Evolutionary conservation across 2,113 vertebrate species (phyloP).

Genomic region (Pogonocichla stellata): DNA sequence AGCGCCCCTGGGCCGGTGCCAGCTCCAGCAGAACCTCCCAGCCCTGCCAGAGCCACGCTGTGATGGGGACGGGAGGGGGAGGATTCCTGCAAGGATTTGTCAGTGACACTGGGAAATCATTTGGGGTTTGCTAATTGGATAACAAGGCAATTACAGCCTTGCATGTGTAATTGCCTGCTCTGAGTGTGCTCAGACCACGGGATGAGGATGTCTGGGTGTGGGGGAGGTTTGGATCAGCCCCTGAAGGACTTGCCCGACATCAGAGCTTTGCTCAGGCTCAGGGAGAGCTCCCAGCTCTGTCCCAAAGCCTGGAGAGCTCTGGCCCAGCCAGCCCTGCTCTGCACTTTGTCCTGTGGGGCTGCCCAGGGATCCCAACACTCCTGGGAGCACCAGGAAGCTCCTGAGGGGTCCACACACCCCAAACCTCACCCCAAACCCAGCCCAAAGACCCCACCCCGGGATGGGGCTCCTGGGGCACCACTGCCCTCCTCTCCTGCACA

Average conservation of each 20-base stretch:
- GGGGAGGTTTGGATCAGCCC: neutral
- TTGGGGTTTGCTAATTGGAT: constrained; percentile 13
- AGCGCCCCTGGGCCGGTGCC: neutral
- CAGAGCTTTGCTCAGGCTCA: neutral
- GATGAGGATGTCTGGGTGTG: neutral
- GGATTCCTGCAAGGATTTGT: neutral
- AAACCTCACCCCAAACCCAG: too few relatives aligned
- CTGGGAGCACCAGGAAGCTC: neutral
- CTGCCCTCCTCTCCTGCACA: neutral
- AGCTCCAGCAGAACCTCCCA: neutral
- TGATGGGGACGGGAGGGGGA: neutral
- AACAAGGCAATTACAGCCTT: neutral
- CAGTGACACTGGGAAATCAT: neutral
- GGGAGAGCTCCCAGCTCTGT: neutral
- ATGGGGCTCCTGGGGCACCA: neutral
- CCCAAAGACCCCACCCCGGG: fast-evolving
- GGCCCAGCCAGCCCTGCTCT: too few relatives aligned
- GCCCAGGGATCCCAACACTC: neutral
- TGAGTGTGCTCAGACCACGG: neutral
- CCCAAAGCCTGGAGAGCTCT: too few relatives aligned
- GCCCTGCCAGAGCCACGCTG: neutral
- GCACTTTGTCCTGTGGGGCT: neutral
- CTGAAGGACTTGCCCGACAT: neutral
- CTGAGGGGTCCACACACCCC: neutral
- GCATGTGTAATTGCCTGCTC: neutral